These are phyloP conservation scores for human (Homo sapiens) DNA, from an alignment of 2,113 vertebrate species.

Conservation along the genomic window GRCh38 chr7:124175501-124176000, in stretches of 20 bases:
- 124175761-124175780: not conserved
- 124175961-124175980: not conserved
- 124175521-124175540: not conserved
- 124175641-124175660: not conserved
- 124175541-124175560: not conserved
- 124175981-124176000: too few species aligned
- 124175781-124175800: conserved; percentile 7
- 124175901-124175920: not conserved
- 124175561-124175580: not conserved
- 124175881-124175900: not conserved
- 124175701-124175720: not conserved
- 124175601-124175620: not conserved
- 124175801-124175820: not conserved
- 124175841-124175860: not conserved
- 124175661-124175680: not conserved
- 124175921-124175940: not conserved
- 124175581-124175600: not conserved
- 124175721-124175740: not conserved
- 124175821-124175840: not conserved
- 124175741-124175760: not conserved
- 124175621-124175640: not conserved
- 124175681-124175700: not conserved
- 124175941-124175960: not conserved
- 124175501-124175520: not conserved
- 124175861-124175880: not conserved